Base-by-base conservation (phyloP, 1,140 invertebrate genomes). In the Drosophila erecta region DNA sequence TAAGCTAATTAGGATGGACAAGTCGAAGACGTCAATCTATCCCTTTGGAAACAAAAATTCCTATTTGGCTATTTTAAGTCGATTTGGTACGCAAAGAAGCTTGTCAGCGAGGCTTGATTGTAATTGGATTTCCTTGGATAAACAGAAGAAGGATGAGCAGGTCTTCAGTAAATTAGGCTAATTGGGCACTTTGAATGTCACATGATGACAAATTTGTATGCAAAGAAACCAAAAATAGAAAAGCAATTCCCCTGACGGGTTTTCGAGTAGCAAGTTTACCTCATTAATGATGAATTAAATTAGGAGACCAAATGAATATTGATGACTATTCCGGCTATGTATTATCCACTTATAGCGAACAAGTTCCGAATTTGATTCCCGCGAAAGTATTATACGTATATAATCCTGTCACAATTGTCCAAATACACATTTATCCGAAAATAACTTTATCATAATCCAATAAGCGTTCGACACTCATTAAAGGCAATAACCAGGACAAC, bases 141-240 rank as follows among this genome's bases (percentile, higher is more conserved):
- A 67, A 10, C 22, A 22, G 11, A 10, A 43, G 10, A 17, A 33
- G 47, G 30, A 67, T 54, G 22, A 24, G 11, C 20, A 49, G 15
- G 20, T 17, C 27, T 35, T 47, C 7, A 33, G 65, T 30, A 43
- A 80, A 76, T 80, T 65, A 60, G 43, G 72, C 72, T 72, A 81
- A 81, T 81, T 81, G 79, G 67, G 41, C 46, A 62, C 33, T 64
- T 65, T 71, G 60, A 30, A 27, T 56, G 67, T 49, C 75, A 66
- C 59, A 37, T 59, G 67, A 72, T 59, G 67, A 71, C 38, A 72
- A 30, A 60, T 60, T 60, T 69, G 17, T 37, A 67, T 22, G 57
- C 30, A n/a, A 6, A 6, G 20, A 33, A 20, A 15, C 35, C 58
- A 22, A n/a, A 10, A 66, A 65, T 65, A 66, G 64, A 50, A 51